Conservation (phyloP, 2,113 vertebrate genomes). For the Rhinopithecus roxellana region DNA sequence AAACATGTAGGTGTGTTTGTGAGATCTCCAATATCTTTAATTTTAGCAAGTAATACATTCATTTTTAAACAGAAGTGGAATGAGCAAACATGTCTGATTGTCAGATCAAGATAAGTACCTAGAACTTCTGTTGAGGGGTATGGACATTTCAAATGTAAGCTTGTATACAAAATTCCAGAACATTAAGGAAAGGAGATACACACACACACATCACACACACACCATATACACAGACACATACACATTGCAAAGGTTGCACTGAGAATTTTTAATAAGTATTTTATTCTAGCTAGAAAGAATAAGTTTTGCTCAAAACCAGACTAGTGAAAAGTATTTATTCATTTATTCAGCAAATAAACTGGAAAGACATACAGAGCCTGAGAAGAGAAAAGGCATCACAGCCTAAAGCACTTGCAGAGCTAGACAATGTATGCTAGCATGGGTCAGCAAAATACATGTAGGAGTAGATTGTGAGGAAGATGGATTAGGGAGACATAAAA, state of each 20-base stretch:
- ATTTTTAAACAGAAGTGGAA: neutral
- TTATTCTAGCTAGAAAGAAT: neutral
- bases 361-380: neutral
- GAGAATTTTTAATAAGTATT: neutral
- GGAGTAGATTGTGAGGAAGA: neutral
- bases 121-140: neutral
- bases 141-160: neutral
- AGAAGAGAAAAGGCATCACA: neutral
- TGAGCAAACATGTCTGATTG: neutral
- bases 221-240: neutral
- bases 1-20: neutral
- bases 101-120: neutral
- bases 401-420: neutral
- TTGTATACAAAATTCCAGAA: neutral
- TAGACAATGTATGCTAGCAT: neutral
- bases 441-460: neutral
- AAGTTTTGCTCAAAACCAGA: neutral
- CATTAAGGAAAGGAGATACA: neutral
- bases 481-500: neutral
- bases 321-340: neutral
- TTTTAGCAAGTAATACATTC: neutral
- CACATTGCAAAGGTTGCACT: neutral
- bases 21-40: neutral
- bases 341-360: neutral
- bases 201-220: neutral